Percentiles rank a stretch among this genome's conserved stretches.
These are phyloP conservation scores for Otolemur garnettii DNA, from an alignment of 2,113 vertebrate genomes.

Conservation along the genomic window DNA sequence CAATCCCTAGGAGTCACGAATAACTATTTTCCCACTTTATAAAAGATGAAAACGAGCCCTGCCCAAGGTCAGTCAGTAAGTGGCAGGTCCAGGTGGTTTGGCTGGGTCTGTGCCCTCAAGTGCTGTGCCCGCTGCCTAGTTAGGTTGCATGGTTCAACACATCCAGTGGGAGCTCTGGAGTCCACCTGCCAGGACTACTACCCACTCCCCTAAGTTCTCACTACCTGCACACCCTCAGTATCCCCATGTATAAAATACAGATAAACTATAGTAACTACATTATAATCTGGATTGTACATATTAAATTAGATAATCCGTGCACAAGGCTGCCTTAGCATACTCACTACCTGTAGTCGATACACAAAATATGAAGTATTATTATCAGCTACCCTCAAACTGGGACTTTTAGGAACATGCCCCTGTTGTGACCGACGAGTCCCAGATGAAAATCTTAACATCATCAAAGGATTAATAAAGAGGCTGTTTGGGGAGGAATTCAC, in stretches of 20 bases:
- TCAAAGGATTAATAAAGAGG: background rate
- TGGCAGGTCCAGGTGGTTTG: background rate
- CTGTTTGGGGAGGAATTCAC: background rate
- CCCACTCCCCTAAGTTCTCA: background rate
- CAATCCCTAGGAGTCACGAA: background rate
- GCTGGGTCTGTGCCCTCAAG: background rate
- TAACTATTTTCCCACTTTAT: background rate
- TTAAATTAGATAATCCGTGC: background rate
- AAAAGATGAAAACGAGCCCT: background rate
- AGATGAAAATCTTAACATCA: background rate
- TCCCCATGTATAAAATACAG: background rate
- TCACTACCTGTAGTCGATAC: background rate
- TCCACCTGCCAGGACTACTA: background rate
- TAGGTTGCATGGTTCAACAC: background rate
- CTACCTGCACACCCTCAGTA: background rate
- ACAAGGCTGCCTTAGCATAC: background rate
- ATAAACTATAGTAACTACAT: background rate
- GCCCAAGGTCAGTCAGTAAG: background rate
- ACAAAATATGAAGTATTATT: background rate
- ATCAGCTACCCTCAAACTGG: background rate
- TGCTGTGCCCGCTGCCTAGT: no score
- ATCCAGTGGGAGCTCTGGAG: background rate
- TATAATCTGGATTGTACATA: background rate
- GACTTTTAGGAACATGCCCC: background rate
- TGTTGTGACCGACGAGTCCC: background rate